These are phyloP conservation scores for Idaea straminata DNA, from an alignment of 2,888 invertebrate genomes.

Conservation along the genomic window DNA sequence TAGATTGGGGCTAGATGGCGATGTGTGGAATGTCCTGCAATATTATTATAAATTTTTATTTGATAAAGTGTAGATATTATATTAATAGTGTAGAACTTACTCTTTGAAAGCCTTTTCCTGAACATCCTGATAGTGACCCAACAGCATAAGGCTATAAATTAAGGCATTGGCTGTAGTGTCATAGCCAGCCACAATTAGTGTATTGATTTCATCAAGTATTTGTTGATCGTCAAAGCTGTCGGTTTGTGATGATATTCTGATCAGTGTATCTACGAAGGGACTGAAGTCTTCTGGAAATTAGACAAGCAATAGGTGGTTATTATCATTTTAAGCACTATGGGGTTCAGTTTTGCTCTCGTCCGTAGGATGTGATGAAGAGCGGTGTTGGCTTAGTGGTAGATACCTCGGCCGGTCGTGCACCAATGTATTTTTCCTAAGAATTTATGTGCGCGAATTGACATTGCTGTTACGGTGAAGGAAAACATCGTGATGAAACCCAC, in stretches of 20 bases:
- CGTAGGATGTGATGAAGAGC: no score
- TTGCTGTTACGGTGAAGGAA: no score
- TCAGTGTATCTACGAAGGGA: not conserved
- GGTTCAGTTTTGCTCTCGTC: not conserved
- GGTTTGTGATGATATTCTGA: not conserved
- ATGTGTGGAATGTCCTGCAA: no score
- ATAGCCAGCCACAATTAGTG: not conserved
- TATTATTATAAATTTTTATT: no score
- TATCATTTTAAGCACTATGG: not conserved
- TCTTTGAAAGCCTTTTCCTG: not conserved
- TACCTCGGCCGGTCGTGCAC: no score
- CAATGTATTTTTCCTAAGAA: no score
- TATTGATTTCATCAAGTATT: not conserved
- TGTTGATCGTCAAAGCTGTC: not conserved
- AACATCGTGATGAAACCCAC: no score
- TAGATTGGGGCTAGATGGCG: no score
- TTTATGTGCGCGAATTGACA: no score
- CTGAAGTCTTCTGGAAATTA: not conserved
- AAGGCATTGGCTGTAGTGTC: not conserved
- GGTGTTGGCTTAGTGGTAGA: no score
- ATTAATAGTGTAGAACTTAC: not conserved
- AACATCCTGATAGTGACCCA: not conserved
- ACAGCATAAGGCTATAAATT: not conserved
- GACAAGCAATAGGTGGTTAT: no score
- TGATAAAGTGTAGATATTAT: no score